A percentile compares a stretch with the other conserved stretches of the same genome.
Evolutionary conservation across 2,888 invertebrate genomes (phyloP).

Genomic region (Tetrapedia diversipes): DNA sequence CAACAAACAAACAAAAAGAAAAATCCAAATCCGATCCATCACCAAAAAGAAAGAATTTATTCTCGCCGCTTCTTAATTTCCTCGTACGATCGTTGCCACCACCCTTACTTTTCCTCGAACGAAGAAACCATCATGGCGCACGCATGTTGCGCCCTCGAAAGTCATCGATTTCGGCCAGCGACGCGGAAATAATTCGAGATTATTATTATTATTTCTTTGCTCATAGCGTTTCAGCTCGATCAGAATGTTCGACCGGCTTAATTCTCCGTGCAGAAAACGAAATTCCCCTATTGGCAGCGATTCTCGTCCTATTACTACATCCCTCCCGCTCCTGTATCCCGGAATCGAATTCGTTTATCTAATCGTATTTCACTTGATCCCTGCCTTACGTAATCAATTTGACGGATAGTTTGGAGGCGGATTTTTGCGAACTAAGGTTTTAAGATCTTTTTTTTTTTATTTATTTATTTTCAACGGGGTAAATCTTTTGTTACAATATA

Average conservation of each 20-base stretch:
- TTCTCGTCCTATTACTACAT: constrained; percentile 48
- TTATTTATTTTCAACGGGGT: too few relatives aligned
- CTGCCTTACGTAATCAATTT: too few relatives aligned
- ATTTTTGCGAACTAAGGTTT: too few relatives aligned
- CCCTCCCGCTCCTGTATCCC: not conserved
- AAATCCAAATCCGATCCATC: not conserved
- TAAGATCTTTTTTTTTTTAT: too few relatives aligned
- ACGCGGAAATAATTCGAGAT: constrained; percentile 76
- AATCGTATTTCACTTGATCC: not conserved
- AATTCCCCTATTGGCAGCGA: constrained; percentile 67
- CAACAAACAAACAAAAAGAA: too few relatives aligned
- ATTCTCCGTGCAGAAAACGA: constrained; percentile 48
- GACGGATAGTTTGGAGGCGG: too few relatives aligned
- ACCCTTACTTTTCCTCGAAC: too few relatives aligned
- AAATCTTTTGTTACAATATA: too few relatives aligned
- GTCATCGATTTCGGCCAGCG: constrained; percentile 75
- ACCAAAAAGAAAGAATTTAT: not conserved
- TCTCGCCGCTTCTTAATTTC: not conserved
- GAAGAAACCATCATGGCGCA: constrained; percentile 2
- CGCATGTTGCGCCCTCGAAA: constrained; percentile 45
- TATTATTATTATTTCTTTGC: constrained; percentile 73
- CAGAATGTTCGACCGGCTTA: constrained; percentile 29
- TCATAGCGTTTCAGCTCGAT: constrained; percentile 24
- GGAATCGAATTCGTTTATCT: not conserved
- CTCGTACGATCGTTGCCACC: not conserved